Conservation (phyloP, 2,888 invertebrate species). For the Congeria kusceri region DNA sequence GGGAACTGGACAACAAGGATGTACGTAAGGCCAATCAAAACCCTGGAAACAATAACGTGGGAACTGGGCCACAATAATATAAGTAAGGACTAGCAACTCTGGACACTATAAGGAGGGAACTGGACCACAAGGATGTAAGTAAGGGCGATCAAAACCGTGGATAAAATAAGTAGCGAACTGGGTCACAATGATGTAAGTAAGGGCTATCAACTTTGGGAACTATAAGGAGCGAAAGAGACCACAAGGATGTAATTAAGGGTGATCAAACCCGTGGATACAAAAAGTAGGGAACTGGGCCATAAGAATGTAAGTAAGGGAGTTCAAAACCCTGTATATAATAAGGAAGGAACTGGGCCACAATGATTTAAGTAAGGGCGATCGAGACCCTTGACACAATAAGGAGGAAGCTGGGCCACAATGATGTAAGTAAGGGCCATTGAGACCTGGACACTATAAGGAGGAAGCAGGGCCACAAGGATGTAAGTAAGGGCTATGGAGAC, state of each 20-base stretch:
- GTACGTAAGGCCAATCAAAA: constrained; percentile 56
- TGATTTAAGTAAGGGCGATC: constrained; percentile 51
- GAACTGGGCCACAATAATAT: constrained; percentile 55
- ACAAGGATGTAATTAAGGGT: too few species aligned
- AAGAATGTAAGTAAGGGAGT: constrained; percentile 28
- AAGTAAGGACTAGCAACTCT: constrained; percentile 53
- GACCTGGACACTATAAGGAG: constrained; percentile 48
- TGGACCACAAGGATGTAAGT: constrained; percentile 54
- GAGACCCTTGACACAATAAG: constrained; percentile 51
- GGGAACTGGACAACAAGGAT: constrained; percentile 48
- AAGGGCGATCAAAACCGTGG: constrained; percentile 56
- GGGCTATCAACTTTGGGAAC: too few species aligned
- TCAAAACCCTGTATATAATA: constrained; percentile 52
- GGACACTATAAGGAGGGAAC: constrained; percentile 40
- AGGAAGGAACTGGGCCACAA: constrained; percentile 47
- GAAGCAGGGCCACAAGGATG: constrained; percentile 50
- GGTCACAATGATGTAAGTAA: constrained; percentile 54
- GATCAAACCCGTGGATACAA: constrained; percentile 44
- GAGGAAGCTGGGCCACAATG: constrained; percentile 42
- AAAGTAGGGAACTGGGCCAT: constrained; percentile 31
- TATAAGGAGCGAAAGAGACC: too few species aligned
- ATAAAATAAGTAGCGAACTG: constrained; percentile 43
- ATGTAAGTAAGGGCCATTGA: constrained; percentile 56
- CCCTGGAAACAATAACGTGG: constrained; percentile 41
- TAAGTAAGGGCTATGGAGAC: constrained; percentile 56